Conservation (phyloP, 2,888 invertebrate genomes). For the Erebia palarica region DNA sequence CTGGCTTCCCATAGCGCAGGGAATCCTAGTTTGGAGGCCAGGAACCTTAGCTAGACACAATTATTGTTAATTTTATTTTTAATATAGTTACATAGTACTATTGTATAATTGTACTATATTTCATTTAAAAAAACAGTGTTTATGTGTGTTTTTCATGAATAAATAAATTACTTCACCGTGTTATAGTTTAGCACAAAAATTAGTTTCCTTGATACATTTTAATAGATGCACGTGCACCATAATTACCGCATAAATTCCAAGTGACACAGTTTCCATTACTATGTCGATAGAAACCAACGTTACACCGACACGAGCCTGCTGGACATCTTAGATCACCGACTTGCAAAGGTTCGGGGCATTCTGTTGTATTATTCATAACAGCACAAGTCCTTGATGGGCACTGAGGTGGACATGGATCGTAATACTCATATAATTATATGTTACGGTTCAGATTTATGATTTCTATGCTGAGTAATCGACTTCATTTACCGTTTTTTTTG, state of each 20-base stretch:
- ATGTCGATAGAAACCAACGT: slow-evolving; percentile 25
- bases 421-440: slow-evolving; percentile 17
- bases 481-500: too few species aligned
- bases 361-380: background rate
- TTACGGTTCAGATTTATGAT: background rate
- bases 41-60: too few species aligned
- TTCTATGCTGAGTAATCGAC: too few species aligned
- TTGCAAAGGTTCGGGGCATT: background rate
- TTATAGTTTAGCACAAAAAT: background rate
- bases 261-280: slow-evolving; percentile 18
- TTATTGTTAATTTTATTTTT: too few species aligned
- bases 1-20: too few species aligned
- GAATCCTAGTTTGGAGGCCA: too few species aligned
- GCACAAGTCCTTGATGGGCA: slow-evolving; percentile 23
- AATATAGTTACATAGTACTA: too few species aligned
- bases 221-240: background rate
- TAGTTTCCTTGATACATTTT: background rate
- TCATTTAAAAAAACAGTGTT: too few species aligned
- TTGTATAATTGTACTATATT: too few species aligned
- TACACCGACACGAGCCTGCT: slow-evolving; percentile 20
- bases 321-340: slow-evolving; percentile 15
- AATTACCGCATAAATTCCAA: slow-evolving; percentile 25
- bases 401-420: slow-evolving; percentile 22
- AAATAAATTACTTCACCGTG: too few species aligned
- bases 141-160: too few species aligned